phyloP scores from a whole-genome alignment of 2,113 vertebrate genomes.

The Gymnobelideus leadbeateri region DNA sequence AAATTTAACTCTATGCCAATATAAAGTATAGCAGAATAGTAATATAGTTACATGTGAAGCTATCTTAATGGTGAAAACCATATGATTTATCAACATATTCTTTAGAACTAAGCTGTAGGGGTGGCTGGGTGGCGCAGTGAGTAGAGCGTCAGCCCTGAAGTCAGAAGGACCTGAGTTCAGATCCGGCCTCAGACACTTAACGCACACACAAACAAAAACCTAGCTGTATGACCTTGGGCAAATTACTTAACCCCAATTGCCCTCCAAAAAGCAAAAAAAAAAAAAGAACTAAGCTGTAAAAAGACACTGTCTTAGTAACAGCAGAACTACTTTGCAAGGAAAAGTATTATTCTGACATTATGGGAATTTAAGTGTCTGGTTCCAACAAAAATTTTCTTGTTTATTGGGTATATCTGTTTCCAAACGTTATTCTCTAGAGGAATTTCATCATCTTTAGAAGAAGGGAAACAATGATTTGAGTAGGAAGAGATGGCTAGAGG shows the following conservation, averaged over 20 bases:
- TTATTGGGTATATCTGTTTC: not conserved
- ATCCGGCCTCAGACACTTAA: no score
- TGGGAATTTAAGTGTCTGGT: not conserved
- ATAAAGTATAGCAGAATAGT: not conserved
- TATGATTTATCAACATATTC: not conserved
- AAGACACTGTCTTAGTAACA: not conserved
- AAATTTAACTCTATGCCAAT: not conserved
- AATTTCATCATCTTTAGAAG: not conserved
- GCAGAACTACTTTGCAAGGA: not conserved
- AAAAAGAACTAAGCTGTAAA: not conserved
- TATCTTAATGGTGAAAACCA: not conserved
- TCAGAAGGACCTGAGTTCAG: no score
- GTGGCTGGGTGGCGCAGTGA: no score
- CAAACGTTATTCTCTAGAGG: not conserved
- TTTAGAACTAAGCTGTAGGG: not conserved
- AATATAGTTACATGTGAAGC: not conserved
- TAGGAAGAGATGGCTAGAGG: not conserved
- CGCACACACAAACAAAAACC: no score
- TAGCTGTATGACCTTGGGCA: no score
- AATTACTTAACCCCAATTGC: no score
- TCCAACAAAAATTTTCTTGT: conserved; percentile 65
- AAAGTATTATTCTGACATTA: not conserved
- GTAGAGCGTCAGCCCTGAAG: no score
- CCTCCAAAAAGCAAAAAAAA: no score
- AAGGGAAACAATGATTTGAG: not conserved